phyloP scores from a whole-genome alignment of 1,140 invertebrate genomes.

The Bombus fervidus region DNA sequence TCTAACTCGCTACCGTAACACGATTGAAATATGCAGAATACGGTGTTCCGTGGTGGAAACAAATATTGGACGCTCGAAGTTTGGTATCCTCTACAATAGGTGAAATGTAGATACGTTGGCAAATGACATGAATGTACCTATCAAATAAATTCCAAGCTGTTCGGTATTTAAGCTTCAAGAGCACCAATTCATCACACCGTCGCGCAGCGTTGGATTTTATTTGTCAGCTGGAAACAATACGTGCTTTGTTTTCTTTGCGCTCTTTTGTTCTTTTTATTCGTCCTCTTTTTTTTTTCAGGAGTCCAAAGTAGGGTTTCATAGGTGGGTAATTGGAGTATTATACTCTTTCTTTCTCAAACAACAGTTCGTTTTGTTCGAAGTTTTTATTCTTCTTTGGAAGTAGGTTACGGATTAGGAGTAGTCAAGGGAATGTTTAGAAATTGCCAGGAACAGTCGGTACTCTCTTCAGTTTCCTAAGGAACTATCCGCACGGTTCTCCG shows the following conservation, averaged over 20 bases:
- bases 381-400: background rate
- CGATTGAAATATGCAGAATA: background rate
- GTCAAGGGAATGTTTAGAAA: background rate
- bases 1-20: background rate
- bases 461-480: background rate
- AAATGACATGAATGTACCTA: no score
- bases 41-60: background rate
- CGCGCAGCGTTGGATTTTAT: background rate
- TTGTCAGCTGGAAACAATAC: background rate
- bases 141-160: background rate
- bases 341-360: background rate
- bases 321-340: background rate
- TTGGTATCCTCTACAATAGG: no score
- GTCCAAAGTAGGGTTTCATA: background rate
- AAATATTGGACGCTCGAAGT: background rate
- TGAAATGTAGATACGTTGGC: background rate
- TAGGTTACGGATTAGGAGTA: background rate
- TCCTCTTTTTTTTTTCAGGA: background rate
- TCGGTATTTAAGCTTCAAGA: conserved; percentile 14
- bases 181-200: background rate
- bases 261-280: no score
- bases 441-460: no score
- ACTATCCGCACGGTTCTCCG: no score
- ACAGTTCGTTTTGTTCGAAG: background rate
- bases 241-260: background rate